Percentiles rank a stretch among this genome's conserved stretches.
Conservation (phyloP, 2,113 vertebrate species). For the Gallinago undulata region DNA sequence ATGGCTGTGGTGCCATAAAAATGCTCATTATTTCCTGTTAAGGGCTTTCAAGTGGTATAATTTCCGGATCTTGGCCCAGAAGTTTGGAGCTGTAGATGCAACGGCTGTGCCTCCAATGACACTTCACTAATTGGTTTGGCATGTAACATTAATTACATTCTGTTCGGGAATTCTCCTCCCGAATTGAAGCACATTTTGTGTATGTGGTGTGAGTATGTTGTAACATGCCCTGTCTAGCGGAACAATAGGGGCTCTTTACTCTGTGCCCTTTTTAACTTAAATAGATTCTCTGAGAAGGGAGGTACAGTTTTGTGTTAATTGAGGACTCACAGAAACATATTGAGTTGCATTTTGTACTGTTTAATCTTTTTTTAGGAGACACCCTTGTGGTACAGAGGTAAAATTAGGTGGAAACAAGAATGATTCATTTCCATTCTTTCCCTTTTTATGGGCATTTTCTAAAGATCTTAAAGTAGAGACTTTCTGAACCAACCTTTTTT, state of each 20-base stretch:
- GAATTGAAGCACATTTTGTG: background rate
- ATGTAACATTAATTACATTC: constrained; percentile 31
- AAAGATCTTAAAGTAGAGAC: background rate
- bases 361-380: background rate
- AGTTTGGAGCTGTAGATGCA: constrained; percentile 33
- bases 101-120: background rate
- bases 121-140: constrained; percentile 55
- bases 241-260: background rate
- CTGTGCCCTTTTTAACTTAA: background rate
- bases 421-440: background rate
- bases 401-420: background rate
- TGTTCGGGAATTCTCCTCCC: background rate
- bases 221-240: background rate
- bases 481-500: background rate
- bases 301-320: background rate
- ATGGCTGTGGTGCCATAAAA: constrained; percentile 11
- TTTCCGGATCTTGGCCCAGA: constrained; percentile 40
- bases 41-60: constrained; percentile 33
- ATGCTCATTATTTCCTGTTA: constrained; percentile 41
- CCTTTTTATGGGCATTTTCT: background rate
- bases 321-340: background rate
- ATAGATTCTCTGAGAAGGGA: background rate
- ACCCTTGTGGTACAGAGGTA: background rate
- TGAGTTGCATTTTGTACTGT: background rate
- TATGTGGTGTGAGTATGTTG: background rate